These are phyloP conservation scores for Falco rusticolus DNA, from an alignment of 2,797 vertebrate genomes.

Conservation along the genomic window DNA sequence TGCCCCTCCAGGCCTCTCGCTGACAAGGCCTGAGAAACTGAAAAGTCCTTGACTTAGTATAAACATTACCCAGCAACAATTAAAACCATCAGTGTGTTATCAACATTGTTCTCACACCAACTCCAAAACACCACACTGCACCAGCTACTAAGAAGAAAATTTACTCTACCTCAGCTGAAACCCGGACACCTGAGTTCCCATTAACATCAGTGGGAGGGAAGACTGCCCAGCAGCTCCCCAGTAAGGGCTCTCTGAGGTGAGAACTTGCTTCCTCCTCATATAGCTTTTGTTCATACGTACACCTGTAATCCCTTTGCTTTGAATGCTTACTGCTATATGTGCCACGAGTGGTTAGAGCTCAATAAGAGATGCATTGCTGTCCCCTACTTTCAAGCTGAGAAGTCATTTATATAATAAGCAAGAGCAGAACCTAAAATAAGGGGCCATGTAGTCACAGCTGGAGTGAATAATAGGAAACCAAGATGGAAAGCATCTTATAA, in stretches of 20 bases:
- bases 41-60: no score
- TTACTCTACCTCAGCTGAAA: no score
- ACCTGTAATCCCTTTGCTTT: background rate
- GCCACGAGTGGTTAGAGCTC: background rate
- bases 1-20: no score
- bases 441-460: background rate
- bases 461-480: background rate
- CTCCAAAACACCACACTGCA: no score
- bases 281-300: background rate
- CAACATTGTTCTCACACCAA: no score
- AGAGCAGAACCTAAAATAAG: background rate
- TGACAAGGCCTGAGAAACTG: no score
- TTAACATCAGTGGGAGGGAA: background rate
- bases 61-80: no score
- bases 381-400: background rate
- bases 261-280: background rate
- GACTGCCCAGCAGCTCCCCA: background rate
- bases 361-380: background rate
- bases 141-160: no score
- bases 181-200: background rate
- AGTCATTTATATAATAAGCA: background rate
- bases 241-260: background rate
- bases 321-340: background rate
- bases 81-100: no score
- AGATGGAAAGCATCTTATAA: slow-evolving; percentile 1